A percentile compares a stretch with the other conserved stretches of the same genome.
Conservation (phyloP, 2,797 vertebrate genomes). For the Phylloscopus collybita region DNA sequence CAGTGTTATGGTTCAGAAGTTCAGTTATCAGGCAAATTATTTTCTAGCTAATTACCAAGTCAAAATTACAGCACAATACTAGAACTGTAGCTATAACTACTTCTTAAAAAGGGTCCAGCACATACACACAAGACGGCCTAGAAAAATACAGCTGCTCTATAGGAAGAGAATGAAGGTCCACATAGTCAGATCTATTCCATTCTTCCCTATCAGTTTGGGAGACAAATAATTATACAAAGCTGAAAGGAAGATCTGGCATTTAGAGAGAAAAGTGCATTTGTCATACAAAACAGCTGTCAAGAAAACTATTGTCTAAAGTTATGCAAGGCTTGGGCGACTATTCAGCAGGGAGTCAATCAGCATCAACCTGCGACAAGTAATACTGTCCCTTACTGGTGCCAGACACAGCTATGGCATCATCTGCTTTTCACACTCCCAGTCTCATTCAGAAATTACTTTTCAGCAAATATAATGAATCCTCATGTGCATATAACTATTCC, state of each 20-base stretch:
- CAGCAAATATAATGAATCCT: slow-evolving; percentile 42
- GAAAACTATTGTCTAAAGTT: slow-evolving; percentile 64
- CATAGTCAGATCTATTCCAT: slow-evolving; percentile 10
- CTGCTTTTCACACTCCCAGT: slow-evolving; percentile 26
- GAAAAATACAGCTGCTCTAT: slow-evolving; percentile 38
- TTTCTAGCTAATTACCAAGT: not conserved
- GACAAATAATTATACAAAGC: slow-evolving; percentile 54
- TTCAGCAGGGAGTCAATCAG: slow-evolving; percentile 64
- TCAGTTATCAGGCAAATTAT: not conserved
- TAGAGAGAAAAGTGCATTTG: slow-evolving; percentile 64
- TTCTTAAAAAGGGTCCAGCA: not conserved
- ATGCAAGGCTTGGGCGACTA: not conserved
- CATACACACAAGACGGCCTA: not conserved
- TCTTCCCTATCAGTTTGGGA: slow-evolving; percentile 55
- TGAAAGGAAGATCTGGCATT: slow-evolving; percentile 55
- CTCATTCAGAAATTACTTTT: slow-evolving; percentile 42
- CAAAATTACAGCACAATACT: not conserved
- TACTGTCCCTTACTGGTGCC: slow-evolving; percentile 67
- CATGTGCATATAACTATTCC: slow-evolving; percentile 27
- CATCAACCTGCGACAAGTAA: slow-evolving; percentile 71
- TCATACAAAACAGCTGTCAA: slow-evolving; percentile 62
- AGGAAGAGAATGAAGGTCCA: slow-evolving; percentile 37
- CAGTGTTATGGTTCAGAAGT: not conserved
- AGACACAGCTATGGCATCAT: slow-evolving; percentile 62
- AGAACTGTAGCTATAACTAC: not conserved